A percentile compares a stretch with the other conserved stretches of the same genome.
Conservation (phyloP, 2,888 invertebrate species). For the Parnassius smintheus region DNA sequence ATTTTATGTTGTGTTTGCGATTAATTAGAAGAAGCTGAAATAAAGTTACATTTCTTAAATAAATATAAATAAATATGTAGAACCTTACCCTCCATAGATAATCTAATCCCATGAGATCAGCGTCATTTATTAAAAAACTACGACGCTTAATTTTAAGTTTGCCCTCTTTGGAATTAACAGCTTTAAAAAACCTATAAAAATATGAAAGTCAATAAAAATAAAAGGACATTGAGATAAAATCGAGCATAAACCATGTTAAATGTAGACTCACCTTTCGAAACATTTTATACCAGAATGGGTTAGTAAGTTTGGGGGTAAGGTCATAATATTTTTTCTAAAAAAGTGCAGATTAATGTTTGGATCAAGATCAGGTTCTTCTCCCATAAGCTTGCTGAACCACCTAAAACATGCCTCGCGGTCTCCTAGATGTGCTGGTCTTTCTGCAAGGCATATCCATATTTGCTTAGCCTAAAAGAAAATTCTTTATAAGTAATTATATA, state of each 20-base stretch:
- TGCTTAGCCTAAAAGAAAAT: constrained; percentile 86
- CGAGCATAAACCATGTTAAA: background rate
- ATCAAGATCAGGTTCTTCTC: constrained; percentile 97
- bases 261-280: constrained; percentile 81
- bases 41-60: too few species aligned
- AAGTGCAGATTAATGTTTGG: constrained; percentile 97
- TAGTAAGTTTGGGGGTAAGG: constrained; percentile 93
- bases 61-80: too few species aligned
- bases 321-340: constrained; percentile 96
- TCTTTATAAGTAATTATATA: too few species aligned
- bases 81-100: constrained; percentile 93
- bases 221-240: background rate
- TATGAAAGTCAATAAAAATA: constrained; percentile 25
- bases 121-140: constrained; percentile 93
- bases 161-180: constrained; percentile 96
- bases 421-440: constrained; percentile 93
- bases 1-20: background rate
- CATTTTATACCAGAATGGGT: constrained; percentile 98
- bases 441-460: constrained; percentile 98
- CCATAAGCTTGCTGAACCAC: constrained; percentile 98
- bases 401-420: constrained; percentile 98
- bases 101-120: constrained; percentile 97
- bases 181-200: constrained; percentile 89
- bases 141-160: constrained; percentile 93
- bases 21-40: too few species aligned